A percentile compares a stretch with the other conserved stretches of the same genome.
Evolutionary conservation across 2,797 vertebrate genomes (phyloP).

Genomic region (Gouania willdenowi): DNA sequence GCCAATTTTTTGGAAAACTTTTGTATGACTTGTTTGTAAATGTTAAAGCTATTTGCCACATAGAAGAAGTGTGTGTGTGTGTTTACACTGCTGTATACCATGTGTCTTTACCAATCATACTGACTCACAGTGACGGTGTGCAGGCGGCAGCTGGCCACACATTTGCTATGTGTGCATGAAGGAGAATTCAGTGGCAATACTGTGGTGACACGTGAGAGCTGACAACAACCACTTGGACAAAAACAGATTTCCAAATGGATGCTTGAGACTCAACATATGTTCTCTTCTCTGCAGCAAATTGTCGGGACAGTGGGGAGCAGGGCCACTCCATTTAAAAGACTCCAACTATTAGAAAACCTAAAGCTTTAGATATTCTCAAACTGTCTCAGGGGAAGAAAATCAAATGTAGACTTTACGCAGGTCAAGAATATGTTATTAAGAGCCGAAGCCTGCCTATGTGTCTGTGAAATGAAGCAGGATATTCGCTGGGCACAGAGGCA

Average conservation of each 20-base stretch:
- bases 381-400: too few species aligned
- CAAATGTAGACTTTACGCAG: too few species aligned
- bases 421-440: neutral
- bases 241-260: conserved; percentile 1
- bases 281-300: neutral
- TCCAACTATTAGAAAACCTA: neutral
- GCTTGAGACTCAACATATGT: too few species aligned
- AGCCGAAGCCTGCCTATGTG: neutral
- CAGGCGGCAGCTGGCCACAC: conserved; percentile 27
- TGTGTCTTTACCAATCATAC: conserved; percentile 34
- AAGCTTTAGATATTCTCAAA: too few species aligned
- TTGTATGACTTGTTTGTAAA: too few species aligned
- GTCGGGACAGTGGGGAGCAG: neutral
- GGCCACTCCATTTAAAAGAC: neutral
- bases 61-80: too few species aligned
- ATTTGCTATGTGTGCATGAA: conserved; percentile 19
- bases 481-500: conserved; percentile 22
- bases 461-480: neutral
- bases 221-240: conserved; percentile 13
- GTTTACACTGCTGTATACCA: conserved; percentile 5
- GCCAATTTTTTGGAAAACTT: too few species aligned
- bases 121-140: neutral
- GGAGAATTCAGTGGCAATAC: conserved; percentile 41
- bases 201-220: conserved; percentile 34
- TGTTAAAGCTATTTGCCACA: too few species aligned